Evolutionary conservation across 2,797 vertebrate genomes (phyloP).

Genomic region (Sebastes reedi): DNA sequence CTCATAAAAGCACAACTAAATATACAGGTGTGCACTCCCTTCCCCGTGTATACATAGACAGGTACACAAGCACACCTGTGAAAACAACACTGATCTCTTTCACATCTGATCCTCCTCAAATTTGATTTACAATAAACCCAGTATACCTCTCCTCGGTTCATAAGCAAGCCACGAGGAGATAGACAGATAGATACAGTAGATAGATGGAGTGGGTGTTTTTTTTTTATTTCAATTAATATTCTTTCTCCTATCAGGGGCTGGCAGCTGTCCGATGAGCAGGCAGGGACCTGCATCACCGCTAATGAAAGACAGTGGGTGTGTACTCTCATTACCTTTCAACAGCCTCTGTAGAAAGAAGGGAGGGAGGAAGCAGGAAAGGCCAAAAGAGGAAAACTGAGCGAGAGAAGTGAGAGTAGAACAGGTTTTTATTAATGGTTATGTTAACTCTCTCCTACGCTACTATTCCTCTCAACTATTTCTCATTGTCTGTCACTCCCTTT

Average conservation of each 20-base stretch:
- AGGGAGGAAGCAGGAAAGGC: background rate
- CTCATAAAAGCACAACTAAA: background rate
- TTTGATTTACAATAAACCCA: constrained; percentile 11
- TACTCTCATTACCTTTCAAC: constrained; percentile 54
- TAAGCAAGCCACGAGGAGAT: background rate
- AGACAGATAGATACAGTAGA: background rate
- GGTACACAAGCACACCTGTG: background rate
- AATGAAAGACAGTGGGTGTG: constrained; percentile 72
- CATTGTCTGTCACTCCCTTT: background rate
- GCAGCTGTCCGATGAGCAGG: constrained; percentile 59
- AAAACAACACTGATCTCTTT: background rate
- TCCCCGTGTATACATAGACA: background rate
- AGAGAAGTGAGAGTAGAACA: constrained; percentile 25
- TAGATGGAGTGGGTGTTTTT: background rate
- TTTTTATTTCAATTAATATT: constrained; percentile 37
- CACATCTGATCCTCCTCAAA: background rate
- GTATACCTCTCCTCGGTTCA: background rate
- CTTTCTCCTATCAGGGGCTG: constrained; percentile 34
- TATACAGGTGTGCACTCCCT: background rate
- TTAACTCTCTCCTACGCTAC: constrained; percentile 8
- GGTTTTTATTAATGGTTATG: constrained; percentile 36
- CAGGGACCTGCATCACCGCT: constrained; percentile 63
- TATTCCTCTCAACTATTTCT: background rate
- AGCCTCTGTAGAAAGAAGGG: constrained; percentile 30
- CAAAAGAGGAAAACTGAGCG: background rate